phyloP scores from a whole-genome alignment of 2,888 invertebrate species.

The Copidosoma aretas region DNA sequence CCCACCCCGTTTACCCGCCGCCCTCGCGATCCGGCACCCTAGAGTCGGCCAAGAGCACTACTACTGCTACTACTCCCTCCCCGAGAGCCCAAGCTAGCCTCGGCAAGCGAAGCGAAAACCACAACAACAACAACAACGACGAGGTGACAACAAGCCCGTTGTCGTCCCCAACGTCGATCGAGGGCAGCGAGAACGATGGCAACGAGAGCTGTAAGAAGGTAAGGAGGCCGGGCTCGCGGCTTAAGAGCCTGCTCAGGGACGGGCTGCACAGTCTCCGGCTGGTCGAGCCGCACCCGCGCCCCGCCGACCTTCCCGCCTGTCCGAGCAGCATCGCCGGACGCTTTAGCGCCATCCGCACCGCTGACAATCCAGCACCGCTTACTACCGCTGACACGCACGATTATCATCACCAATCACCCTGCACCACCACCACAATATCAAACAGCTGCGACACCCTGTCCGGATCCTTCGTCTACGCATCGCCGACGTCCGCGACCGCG shows the following conservation, averaged over 20 bases:
- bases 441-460: background rate
- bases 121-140: no score
- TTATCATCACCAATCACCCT: background rate
- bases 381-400: background rate
- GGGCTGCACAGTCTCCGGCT: constrained; percentile 47
- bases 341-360: background rate
- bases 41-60: constrained; percentile 29
- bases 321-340: background rate
- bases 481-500: constrained; percentile 9
- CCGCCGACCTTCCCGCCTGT: constrained; percentile 32
- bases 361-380: constrained; percentile 7
- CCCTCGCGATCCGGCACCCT: constrained; percentile 48
- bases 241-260: constrained; percentile 56
- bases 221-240: constrained; percentile 58
- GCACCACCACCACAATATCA: background rate
- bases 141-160: constrained; percentile 25
- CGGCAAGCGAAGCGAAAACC: background rate
- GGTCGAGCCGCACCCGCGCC: constrained; percentile 43
- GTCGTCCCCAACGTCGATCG: constrained; percentile 40
- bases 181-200: constrained; percentile 5
- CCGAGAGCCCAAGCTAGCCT: background rate
- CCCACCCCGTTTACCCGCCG: constrained; percentile 60
- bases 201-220: constrained; percentile 53
- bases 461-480: constrained; percentile 28
- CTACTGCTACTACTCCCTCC: background rate